These are phyloP conservation scores for Gymnocephalus cernua DNA, from an alignment of 2,113 vertebrate species.

Conservation along the genomic window DNA sequence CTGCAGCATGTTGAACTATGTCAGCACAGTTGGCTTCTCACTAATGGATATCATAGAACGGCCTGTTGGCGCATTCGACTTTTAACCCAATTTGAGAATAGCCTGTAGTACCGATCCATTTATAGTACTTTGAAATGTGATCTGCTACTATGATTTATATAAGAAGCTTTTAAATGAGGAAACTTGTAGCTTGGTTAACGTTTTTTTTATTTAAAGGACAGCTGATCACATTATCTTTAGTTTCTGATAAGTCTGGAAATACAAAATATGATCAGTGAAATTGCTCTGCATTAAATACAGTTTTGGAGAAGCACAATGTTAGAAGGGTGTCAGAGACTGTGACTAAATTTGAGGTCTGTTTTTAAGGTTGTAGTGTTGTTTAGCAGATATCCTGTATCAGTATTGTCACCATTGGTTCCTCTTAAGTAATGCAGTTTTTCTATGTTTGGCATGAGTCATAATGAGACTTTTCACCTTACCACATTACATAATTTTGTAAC, in stretches of 20 bases:
- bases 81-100: conserved; percentile 48
- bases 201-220: neutral
- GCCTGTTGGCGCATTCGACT: conserved; percentile 47
- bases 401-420: neutral
- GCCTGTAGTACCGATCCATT: conserved; percentile 16
- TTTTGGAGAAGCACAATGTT: neutral
- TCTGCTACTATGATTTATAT: conserved; percentile 12
- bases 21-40: conserved; percentile 43
- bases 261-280: neutral
- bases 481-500: neutral
- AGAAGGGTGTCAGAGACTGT: neutral
- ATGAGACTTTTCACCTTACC: neutral
- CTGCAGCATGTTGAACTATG: conserved; percentile 35
- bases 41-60: conserved; percentile 63
- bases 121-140: conserved; percentile 51
- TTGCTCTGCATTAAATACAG: neutral
- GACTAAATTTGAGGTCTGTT: conserved; percentile 6
- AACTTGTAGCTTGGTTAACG: conserved; percentile 3
- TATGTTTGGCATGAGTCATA: neutral
- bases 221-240: neutral
- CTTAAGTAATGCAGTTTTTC: neutral
- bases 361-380: neutral
- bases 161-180: conserved; percentile 19
- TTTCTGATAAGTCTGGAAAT: neutral
- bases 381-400: neutral